Evolutionary conservation across 2,888 invertebrate species (phyloP).

Genomic region (Mythimna albipuncta): DNA sequence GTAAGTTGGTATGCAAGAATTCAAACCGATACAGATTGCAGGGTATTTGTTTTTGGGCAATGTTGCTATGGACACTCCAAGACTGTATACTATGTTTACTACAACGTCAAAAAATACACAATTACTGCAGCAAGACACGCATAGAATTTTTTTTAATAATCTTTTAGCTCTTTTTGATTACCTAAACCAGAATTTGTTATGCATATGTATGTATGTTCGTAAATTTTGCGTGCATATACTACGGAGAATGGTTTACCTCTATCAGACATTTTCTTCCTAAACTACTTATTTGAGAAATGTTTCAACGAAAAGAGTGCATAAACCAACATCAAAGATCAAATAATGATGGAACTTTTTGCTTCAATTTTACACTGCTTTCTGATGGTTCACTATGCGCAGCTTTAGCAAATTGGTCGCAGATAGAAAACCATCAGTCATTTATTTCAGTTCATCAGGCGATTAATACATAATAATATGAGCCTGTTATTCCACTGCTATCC

Average conservation of each 20-base stretch:
- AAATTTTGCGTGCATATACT: neutral
- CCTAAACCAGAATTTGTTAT: neutral
- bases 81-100: slow-evolving; percentile 5
- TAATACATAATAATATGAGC: neutral
- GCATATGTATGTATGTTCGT: no score
- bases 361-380: neutral
- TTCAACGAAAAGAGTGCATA: neutral
- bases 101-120: slow-evolving; percentile 3
- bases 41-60: neutral
- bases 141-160: neutral
- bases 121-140: neutral
- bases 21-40: neutral
- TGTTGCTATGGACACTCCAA: neutral
- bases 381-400: neutral
- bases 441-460: slow-evolving; percentile 25
- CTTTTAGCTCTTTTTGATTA: neutral
- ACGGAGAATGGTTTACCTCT: neutral
- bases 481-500: neutral
- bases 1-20: neutral
- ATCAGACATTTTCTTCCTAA: neutral
- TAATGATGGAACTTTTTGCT: neutral
- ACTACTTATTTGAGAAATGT: neutral
- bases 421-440: slow-evolving; percentile 10
- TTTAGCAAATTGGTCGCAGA: slow-evolving; percentile 3
- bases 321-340: neutral